Evolutionary conservation across 2,113 vertebrate species (phyloP), one percentile per base, ranked within the genome.

Genomic region (Datnioides undecimradiatus): DNA sequence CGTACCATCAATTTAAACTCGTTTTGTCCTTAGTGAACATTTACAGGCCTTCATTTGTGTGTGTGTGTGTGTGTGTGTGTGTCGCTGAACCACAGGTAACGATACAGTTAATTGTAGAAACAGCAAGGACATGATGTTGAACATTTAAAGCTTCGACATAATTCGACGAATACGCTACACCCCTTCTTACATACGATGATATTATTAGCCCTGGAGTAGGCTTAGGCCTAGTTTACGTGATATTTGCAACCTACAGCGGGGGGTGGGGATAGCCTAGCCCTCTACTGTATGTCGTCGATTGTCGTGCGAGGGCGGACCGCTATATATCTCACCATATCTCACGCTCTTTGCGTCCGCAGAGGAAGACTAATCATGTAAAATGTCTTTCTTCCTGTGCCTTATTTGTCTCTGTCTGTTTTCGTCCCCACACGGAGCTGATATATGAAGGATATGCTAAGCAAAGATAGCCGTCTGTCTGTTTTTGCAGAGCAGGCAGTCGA

Each of bases 261-360:
- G 88, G 90, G 84, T 65, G 88, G 90, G 87, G 88, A 52, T 91
- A 89, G 90, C 88, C 89, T 90, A 90, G 86, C 90, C 86, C 85
- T 72, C 86, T 71, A 84, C 90, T 90, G 83, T 79, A 87, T 93
- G 91, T 92, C 90, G 91, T 91, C 87, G 90, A 87, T 89, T 65
- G 83, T 91, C 87, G 81, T 85, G 63, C 77, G 82, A 89, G 88
- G 89, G 89, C 84, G 87, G 84, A 87, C 81, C 46, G 80, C 60
- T 58, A 40, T 19, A 74, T 46, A 82, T 81, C 73, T 67, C 70
- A 19, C 23, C 33, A 57, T 27, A 40, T 69, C 46, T 45, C 23
- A 38, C 11, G 0, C 63, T 70, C 51, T 51, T 33, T 36, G 38
- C 29, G 31, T 43, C 36, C 13, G 40, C 41, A 10, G 6, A 17